Conservation (phyloP, 2,797 vertebrate genomes). For the Setipinna tenuifilis region DNA sequence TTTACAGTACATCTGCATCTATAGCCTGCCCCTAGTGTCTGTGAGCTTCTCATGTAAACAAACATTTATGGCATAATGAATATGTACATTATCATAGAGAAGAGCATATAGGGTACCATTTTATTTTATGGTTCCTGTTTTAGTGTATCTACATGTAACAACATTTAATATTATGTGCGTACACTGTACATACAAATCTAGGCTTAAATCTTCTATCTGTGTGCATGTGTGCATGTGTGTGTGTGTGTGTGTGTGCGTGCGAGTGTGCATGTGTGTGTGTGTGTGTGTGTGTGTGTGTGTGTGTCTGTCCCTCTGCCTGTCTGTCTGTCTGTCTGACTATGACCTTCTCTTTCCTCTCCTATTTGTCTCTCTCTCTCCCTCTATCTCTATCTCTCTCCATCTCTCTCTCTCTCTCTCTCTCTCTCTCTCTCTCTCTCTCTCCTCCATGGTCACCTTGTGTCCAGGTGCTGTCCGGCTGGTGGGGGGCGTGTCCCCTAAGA, state of each 20-base stretch:
- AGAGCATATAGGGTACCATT: too few relatives aligned
- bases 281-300: constrained; percentile 5
- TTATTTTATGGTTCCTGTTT: background rate
- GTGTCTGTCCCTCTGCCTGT: background rate
- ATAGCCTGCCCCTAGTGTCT: too few relatives aligned
- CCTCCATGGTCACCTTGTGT: background rate
- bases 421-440: constrained; percentile 9
- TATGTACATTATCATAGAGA: too few relatives aligned
- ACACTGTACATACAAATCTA: too few relatives aligned
- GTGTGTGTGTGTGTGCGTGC: background rate
- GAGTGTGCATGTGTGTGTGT: background rate
- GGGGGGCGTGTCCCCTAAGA: constrained; percentile 52
- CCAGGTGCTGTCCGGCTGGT: too few relatives aligned
- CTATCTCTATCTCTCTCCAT: too few relatives aligned
- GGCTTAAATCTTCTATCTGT: background rate
- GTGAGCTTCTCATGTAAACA: too few relatives aligned
- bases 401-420: background rate
- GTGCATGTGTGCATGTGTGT: background rate
- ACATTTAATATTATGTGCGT: too few relatives aligned
- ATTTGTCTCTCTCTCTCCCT: background rate
- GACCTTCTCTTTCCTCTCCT: background rate
- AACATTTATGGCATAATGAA: too few relatives aligned
- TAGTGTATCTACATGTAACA: too few relatives aligned
- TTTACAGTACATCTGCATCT: too few relatives aligned
- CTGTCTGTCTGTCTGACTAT: background rate